These are phyloP conservation scores for Dermochelys coriacea DNA, from an alignment of 2,797 vertebrate genomes.

Conservation along the genomic window DNA sequence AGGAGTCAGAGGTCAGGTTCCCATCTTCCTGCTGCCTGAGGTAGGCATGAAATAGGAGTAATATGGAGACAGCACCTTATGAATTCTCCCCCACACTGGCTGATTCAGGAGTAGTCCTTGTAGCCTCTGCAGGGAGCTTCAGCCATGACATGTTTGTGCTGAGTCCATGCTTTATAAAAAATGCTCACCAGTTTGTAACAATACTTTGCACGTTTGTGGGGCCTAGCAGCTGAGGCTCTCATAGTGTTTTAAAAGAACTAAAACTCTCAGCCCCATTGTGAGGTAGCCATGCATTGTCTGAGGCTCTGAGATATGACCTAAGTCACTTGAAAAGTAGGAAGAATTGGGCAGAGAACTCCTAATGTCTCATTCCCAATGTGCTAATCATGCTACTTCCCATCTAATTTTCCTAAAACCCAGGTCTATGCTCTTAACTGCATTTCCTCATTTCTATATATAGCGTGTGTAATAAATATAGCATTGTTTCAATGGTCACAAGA, in stretches of 20 bases:
- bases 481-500: constrained; percentile 45
- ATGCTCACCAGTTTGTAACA: constrained; percentile 35
- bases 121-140: constrained; percentile 30
- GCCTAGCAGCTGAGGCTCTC: constrained; percentile 57
- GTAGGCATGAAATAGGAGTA: constrained; percentile 43
- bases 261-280: constrained; percentile 65
- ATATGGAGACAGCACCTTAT: constrained; percentile 42
- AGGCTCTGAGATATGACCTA: constrained; percentile 35
- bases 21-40: constrained; percentile 24
- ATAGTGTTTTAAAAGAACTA: constrained; percentile 71
- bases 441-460: constrained; percentile 11
- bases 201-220: constrained; percentile 46
- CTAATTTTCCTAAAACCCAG: neutral
- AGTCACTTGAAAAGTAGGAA: constrained; percentile 62
- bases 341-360: neutral
- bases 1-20: constrained; percentile 33
- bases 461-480: constrained; percentile 18
- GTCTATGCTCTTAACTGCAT: neutral
- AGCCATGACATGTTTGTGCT: constrained; percentile 49
- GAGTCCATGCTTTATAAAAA: constrained; percentile 37
- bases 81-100: constrained; percentile 44
- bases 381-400: constrained; percentile 28
- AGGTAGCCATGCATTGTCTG: constrained; percentile 59
- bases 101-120: constrained; percentile 46
- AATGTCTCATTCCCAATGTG: constrained; percentile 31